phyloP scores from a whole-genome alignment of 2,113 vertebrate genomes.

The Microtus pennsylvanicus region DNA sequence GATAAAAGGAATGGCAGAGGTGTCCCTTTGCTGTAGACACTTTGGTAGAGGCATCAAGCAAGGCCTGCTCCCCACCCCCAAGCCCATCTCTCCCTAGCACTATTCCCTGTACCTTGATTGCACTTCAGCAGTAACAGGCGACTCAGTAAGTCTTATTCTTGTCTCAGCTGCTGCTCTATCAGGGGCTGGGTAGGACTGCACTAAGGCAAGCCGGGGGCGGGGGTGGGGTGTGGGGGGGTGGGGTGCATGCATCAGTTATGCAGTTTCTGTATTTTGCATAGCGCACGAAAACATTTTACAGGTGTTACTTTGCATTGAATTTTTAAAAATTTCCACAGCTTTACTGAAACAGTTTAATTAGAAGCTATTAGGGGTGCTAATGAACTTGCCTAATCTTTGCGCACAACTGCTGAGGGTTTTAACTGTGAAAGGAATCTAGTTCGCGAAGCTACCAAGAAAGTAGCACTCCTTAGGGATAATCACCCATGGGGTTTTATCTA shows the following conservation, averaged over 20 bases:
- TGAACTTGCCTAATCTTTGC: constrained; percentile 81
- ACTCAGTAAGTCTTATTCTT: fast-evolving
- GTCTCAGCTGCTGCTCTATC: background rate
- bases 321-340: constrained; percentile 79
- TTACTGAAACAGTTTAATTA: constrained; percentile 84
- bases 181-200: background rate
- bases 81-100: too few relatives aligned
- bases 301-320: constrained; percentile 72
- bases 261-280: constrained; percentile 76
- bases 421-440: background rate
- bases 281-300: constrained; percentile 77
- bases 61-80: background rate
- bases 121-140: background rate
- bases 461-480: background rate
- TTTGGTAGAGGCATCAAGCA: background rate
- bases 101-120: background rate
- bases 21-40: background rate
- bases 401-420: constrained; percentile 50
- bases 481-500: constrained; percentile 9
- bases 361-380: constrained; percentile 86
- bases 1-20: background rate
- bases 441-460: background rate
- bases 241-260: background rate
- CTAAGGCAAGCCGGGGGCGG: background rate
- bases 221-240: background rate